Evolutionary conservation across 2,888 invertebrate species (phyloP), one percentile per base, ranked within the genome.

Genomic region (Rosalia funebris): DNA sequence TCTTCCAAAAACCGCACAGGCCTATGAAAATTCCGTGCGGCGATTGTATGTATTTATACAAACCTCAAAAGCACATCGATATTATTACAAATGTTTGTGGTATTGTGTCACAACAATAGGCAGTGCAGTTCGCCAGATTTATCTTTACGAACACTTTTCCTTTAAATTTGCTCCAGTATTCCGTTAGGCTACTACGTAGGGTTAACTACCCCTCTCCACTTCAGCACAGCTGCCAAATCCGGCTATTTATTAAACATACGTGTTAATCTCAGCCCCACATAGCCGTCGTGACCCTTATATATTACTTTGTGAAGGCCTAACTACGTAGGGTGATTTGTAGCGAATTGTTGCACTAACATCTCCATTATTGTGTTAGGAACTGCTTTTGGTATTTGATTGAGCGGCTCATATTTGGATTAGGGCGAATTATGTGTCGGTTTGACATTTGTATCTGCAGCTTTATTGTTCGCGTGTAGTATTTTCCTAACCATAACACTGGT

Each of bases 191-290:
- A 71, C 63, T 68, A 56, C 44, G 47, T 66, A 63, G 75, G 74
- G 75, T 73, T 75, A 75, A 76, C 75, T 75, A 73, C 75, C 75
- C 75, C 71, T 72, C 73, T 72, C 71, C 71, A 77, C 77, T 75
- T 72, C 74, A 77, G 71, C 73, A 75, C 81, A 81, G 81, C 81
- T 81, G 81, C 78, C 80, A 80, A 79, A 79, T 79, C 79, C 77
- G 65, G 80, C 81, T 82, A 82, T 82, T 82, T 82, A 81, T 82
- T 82, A 82, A 81, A 82, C 82, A 82, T 82, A 81, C 81, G 82
- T 81, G 82, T 81, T 81, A 82, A 82, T 82, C 82, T 79, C 71
- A 71, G 72, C 71, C 64, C 66, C 64, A 66, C 66, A 63, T 53
- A 71, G 69, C 65, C 65, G 66, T 65, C 69, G 62, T 70, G 65